Percentiles rank a stretch among this genome's conserved stretches.
Conservation (phyloP, 2,113 vertebrate genomes). For the Thunnus thynnus region DNA sequence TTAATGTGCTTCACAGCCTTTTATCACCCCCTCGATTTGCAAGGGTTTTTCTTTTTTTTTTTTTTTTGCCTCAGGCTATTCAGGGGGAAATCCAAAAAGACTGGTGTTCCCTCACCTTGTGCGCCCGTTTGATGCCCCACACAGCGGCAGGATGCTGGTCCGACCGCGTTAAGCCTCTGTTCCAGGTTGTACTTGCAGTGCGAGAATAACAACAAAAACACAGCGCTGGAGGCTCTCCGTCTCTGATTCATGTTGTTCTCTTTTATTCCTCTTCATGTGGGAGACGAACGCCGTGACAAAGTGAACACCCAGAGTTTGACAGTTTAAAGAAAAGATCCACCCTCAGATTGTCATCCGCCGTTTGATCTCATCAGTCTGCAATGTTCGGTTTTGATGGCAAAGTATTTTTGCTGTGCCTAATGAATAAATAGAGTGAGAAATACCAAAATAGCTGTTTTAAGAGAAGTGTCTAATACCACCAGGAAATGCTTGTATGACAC, state of each 20-base stretch:
- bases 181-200: slow-evolving; percentile 66
- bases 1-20: slow-evolving; percentile 63
- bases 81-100: slow-evolving; percentile 54
- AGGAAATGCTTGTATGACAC: too few relatives aligned
- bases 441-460: not conserved
- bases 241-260: slow-evolving; percentile 55
- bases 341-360: slow-evolving; percentile 69
- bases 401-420: slow-evolving; percentile 40
- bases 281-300: slow-evolving; percentile 65
- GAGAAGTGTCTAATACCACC: not conserved
- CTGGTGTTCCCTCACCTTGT: slow-evolving; percentile 72
- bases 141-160: slow-evolving; percentile 25
- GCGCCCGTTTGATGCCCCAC: slow-evolving; percentile 58
- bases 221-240: slow-evolving; percentile 45
- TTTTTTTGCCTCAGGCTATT: slow-evolving; percentile 54
- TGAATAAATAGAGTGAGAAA: not conserved
- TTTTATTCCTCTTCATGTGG: slow-evolving; percentile 61
- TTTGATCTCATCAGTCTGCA: slow-evolving; percentile 68
- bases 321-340: slow-evolving; percentile 75
- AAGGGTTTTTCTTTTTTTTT: slow-evolving; percentile 6
- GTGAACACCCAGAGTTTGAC: slow-evolving; percentile 76
- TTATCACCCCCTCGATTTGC: slow-evolving; percentile 58
- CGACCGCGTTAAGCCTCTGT: slow-evolving; percentile 49
- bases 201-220: slow-evolving; percentile 43
- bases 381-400: slow-evolving; percentile 60